phyloP scores from a whole-genome alignment of 2,888 invertebrate species.

The Sepioteuthis lessoniana region DNA sequence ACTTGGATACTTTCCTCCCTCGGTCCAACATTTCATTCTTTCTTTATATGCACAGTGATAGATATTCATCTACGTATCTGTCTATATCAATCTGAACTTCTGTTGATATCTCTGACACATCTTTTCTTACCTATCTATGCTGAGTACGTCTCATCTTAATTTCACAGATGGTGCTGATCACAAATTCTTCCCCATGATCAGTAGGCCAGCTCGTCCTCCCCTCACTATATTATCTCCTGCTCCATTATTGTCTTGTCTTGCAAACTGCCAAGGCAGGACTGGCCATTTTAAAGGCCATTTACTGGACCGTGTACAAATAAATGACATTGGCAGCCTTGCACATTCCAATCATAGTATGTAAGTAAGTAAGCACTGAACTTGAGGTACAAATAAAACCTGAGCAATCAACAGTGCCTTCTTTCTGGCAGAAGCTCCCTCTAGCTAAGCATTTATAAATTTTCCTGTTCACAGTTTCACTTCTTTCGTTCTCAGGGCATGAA shows the following conservation, averaged over 20 bases:
- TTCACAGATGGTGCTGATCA: background rate
- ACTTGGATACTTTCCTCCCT: background rate
- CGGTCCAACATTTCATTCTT: background rate
- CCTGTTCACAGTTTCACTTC: background rate
- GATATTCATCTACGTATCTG: background rate
- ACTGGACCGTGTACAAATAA: constrained; percentile 33
- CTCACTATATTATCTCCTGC: background rate
- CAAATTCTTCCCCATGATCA: constrained; percentile 13
- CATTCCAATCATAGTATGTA: constrained; percentile 25
- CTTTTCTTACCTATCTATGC: background rate
- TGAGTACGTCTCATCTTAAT: background rate
- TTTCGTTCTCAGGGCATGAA: background rate
- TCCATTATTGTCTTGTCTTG: constrained; percentile 33
- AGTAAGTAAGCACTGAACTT: constrained; percentile 24
- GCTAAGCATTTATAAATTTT: background rate
- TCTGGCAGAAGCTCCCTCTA: constrained; percentile 33
- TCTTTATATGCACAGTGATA: background rate
- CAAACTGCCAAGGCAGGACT: background rate
- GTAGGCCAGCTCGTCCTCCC: background rate
- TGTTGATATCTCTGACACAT: background rate
- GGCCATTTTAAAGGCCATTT: background rate
- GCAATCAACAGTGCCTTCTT: background rate
- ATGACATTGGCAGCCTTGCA: background rate
- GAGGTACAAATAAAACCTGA: background rate
- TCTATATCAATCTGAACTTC: background rate